Evolutionary conservation across 37 sponge, comb jelly and placozoan species (phyloP).

Genomic region (Diacarnus erythraeanus): DNA sequence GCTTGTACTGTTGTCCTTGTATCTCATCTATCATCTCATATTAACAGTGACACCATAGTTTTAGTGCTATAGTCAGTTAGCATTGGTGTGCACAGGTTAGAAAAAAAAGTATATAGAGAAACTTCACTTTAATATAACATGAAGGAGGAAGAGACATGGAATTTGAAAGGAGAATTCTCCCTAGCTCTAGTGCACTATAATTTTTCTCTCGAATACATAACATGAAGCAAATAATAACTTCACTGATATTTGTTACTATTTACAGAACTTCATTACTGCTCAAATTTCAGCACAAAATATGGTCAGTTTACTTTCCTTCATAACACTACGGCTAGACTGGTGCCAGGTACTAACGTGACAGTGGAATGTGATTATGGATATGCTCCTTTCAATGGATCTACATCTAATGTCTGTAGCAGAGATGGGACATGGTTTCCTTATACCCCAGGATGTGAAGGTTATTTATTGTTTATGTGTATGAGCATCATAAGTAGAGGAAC

Average conservation of each 20-base stretch:
- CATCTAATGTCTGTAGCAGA: background rate
- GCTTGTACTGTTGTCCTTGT: too few species aligned
- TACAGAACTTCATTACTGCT: background rate
- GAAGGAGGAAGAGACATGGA: too few species aligned
- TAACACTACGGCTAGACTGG: background rate
- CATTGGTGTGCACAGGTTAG: background rate
- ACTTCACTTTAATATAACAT: too few species aligned
- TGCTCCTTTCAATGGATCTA: background rate
- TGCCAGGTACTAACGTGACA: slow-evolving; percentile 17
- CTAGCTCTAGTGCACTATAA: too few species aligned
- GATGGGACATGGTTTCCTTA: slow-evolving; percentile 33
- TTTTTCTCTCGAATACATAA: too few species aligned
- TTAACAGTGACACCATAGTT: background rate
- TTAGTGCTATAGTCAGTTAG: too few species aligned
- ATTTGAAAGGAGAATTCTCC: too few species aligned
- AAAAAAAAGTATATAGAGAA: too few species aligned
- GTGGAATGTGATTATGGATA: slow-evolving; percentile 30
- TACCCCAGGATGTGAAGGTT: slow-evolving; percentile 28
- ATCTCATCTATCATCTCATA: too few species aligned
- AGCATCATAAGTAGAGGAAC: too few species aligned
- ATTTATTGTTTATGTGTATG: background rate
- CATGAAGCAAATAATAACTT: too few species aligned
- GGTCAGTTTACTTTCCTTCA: slow-evolving; percentile 2
- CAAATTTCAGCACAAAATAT: background rate
- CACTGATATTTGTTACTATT: background rate